Base-by-base conservation (phyloP, 2,888 invertebrate genomes). In the Phaonia tiefii region DNA sequence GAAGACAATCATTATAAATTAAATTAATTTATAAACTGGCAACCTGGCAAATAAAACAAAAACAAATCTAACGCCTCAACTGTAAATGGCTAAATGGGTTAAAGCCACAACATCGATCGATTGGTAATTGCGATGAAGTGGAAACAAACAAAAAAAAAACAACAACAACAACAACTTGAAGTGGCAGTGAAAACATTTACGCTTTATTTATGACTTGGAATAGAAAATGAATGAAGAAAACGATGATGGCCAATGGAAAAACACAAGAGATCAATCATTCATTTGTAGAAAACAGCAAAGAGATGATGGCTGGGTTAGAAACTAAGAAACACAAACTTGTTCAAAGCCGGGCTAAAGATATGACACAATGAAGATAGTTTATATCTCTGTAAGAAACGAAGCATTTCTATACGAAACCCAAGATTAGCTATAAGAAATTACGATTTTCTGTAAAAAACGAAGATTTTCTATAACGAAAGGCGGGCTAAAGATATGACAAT, bases 31-130 rank as follows among this genome's bases (percentile, higher is more conserved):
- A 63, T 13, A 63, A 63, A 63, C 22, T 63, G 63, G 63, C 63
- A 63, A 63, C 39, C n/a, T n/a, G n/a, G n/a, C n/a, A n/a, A n/a
- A n/a, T n/a, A n/a, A n/a, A n/a, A n/a, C n/a, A n/a, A n/a, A n/a
- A n/a, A n/a, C n/a, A n/a, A n/a, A n/a, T n/a, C n/a, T n/a, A n/a
- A n/a, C n/a, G n/a, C n/a, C n/a, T 20, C 39, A 63, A 44, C 67
- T 70, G 31, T 69, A 76, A 70, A 80, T 80, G 73, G 76, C 15
- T 65, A 78, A 81, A 72, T 81, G 72, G 78, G 78, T 81, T 81
- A 80, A 70, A 70, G 54, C 39, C 42, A 0, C n/a, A 37, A 20
- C 42, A 17, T 39, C n/a, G n/a, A 26, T 56, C n/a, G n/a, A n/a
- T 2, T 4, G 26, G 22, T 22, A 22, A 60, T 54, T 7, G 22